Evolutionary conservation across 2,113 vertebrate genomes (phyloP), one percentile per base, ranked within the genome.

Genomic region (Phylloscopus whistleri): DNA sequence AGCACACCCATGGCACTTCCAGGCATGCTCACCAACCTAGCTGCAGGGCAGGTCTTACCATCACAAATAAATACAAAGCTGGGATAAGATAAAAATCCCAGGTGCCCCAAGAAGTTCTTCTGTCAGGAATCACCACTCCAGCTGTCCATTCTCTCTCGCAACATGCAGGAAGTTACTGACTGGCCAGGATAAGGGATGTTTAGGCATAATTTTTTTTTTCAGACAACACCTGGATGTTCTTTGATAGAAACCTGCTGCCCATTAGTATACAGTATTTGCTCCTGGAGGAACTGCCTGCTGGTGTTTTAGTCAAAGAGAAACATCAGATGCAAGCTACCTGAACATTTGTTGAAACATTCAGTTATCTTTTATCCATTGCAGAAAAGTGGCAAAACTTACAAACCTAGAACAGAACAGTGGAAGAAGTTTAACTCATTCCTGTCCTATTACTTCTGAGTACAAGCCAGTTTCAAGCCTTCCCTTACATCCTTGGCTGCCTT

Each of bases 151-250:
- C 76, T 35, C 23, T 22, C 20, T 72, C 39, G 33, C 56, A 44
- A 4, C 18, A 44, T 1, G 2, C 49, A 35, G 10, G 6, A 66
- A 80, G 19, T 48, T 48, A 75, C 35, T 28, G 15, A 30, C 13
- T 0, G 0, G 21, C 13, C 37, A 59, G 24, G 22, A 77, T 9
- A 1, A 60, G 20, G 8, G 11, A 44, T 30, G 28, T n/a, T 87
- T 31, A 41, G 23, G 31, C 13, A 9, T 4, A 1, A 0, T 2
- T 41, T 67, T 60, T 41, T 48, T 49, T n/a, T n/a, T n/a, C 48
- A 33, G 44, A 68, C 6, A 73, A 49, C 19, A 48, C 10, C 10
- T 37, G 48, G 7, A 70, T 64, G 23, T 82, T 39, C 59, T 43
- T 49, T 8, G 4, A 8, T 1, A 79, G 23, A 55, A 13, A 56